Percentiles rank a stretch among this genome's conserved stretches.
Conservation (phyloP, 2,888 invertebrate species). For the Chymomyza fuscimana region DNA sequence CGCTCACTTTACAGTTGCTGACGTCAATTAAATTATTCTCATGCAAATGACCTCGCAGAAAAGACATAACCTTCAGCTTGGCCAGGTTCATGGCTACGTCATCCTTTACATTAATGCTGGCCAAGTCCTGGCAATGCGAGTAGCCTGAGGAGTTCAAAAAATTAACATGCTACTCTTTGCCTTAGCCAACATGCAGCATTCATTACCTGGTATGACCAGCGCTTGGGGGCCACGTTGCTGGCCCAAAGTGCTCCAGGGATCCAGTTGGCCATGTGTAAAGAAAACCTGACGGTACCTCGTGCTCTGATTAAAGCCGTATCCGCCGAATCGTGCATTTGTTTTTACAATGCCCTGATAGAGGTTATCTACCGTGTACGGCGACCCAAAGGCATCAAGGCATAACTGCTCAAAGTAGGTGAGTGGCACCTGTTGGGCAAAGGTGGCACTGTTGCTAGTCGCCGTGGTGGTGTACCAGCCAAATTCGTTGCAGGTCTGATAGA, state of each 20-base stretch:
- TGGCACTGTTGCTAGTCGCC: not conserved
- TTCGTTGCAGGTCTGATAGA: slow-evolving; percentile 91
- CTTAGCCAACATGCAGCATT: not conserved
- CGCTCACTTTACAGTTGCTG: no score
- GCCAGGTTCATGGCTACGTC: slow-evolving; percentile 69
- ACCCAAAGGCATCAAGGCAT: slow-evolving; percentile 66
- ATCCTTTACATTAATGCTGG: slow-evolving; percentile 68
- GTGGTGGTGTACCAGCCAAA: slow-evolving; percentile 91
- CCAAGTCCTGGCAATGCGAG: slow-evolving; percentile 75
- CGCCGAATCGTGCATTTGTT: slow-evolving; percentile 61
- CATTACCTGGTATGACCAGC: slow-evolving; percentile 65
- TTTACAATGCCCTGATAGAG: slow-evolving; percentile 48
- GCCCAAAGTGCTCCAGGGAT: slow-evolving; percentile 82
- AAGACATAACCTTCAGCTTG: slow-evolving; percentile 70
- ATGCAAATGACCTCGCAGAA: slow-evolving; percentile 54
- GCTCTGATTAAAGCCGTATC: slow-evolving; percentile 42
- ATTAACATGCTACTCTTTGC: not conserved
- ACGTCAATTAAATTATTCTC: no score
- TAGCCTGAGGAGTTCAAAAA: slow-evolving; percentile 55
- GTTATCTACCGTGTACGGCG: slow-evolving; percentile 29
- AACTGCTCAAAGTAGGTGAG: slow-evolving; percentile 65
- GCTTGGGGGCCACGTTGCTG: slow-evolving; percentile 70
- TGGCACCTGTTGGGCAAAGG: slow-evolving; percentile 65
- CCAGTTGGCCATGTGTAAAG: slow-evolving; percentile 82
- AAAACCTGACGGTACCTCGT: slow-evolving; percentile 77